Percentiles rank a stretch among this genome's conserved stretches.
Evolutionary conservation across 2,113 vertebrate genomes (phyloP).

Genomic region (Nanorana parkeri): DNA sequence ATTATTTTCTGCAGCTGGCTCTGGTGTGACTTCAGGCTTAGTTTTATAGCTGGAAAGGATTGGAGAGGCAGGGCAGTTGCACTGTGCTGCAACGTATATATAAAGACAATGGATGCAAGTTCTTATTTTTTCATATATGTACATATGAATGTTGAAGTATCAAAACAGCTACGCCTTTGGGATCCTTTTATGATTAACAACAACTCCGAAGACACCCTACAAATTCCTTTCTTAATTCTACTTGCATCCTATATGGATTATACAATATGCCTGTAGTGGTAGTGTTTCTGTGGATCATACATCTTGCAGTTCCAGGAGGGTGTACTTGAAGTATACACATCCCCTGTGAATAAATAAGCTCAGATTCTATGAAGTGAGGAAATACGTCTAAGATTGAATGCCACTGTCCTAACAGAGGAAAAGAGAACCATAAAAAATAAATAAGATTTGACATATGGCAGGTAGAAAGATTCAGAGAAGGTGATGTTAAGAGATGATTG

Average conservation of each 20-base stretch:
- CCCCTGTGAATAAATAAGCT: neutral
- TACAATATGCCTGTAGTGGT: neutral
- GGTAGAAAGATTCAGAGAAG: conserved; percentile 29
- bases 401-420: conserved; percentile 29
- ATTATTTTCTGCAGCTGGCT: too few species aligned
- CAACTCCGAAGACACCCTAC: neutral
- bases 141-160: too few species aligned
- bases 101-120: too few species aligned
- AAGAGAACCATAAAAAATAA: conserved; percentile 31
- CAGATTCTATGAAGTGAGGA: neutral
- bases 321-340: conserved; percentile 7
- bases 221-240: neutral
- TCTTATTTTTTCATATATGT: too few species aligned
- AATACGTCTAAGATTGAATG: conserved; percentile 19
- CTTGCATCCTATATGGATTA: neutral
- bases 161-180: too few species aligned
- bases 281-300: neutral
- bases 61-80: too few species aligned
- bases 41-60: too few species aligned
- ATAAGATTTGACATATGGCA: conserved; percentile 34
- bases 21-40: too few species aligned
- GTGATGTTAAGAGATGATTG: conserved; percentile 46
- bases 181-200: too few species aligned
- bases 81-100: too few species aligned
- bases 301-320: neutral